These are phyloP conservation scores for Deilephila elpenor DNA, from an alignment of 2,888 invertebrate species.

Conservation along the genomic window DNA sequence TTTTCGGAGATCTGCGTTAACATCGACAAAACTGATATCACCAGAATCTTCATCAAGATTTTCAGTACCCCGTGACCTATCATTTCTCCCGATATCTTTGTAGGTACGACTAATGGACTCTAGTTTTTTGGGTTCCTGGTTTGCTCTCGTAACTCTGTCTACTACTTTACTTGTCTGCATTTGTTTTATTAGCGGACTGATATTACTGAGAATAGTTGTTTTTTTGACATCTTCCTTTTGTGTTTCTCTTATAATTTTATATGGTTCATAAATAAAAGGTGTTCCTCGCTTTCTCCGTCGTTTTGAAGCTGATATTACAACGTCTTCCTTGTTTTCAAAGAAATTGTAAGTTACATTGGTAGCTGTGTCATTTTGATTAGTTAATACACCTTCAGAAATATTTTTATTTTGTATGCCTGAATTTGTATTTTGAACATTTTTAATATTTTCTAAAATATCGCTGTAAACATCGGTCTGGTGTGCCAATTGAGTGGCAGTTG, in stretches of 20 bases:
- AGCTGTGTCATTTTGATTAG: neutral
- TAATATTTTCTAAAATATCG: constrained; percentile 80
- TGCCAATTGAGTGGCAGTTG: constrained; percentile 35
- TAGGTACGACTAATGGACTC: constrained; percentile 58
- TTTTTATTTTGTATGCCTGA: constrained; percentile 26
- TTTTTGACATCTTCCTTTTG: constrained; percentile 73
- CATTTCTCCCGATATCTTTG: constrained; percentile 70
- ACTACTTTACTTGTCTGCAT: constrained; percentile 71
- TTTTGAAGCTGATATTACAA: constrained; percentile 45
- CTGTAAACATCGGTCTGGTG: constrained; percentile 69
- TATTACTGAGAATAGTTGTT: constrained; percentile 68
- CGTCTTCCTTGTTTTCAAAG: constrained; percentile 54
- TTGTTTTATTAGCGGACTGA: constrained; percentile 76
- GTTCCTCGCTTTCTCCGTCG: constrained; percentile 64
- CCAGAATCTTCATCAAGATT: constrained; percentile 44
- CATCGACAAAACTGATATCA: constrained; percentile 62
- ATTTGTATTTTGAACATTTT: constrained; percentile 37
- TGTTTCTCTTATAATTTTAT: constrained; percentile 76
- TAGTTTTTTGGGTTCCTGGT: constrained; percentile 60
- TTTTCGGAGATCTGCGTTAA: constrained; percentile 66
- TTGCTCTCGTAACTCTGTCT: constrained; percentile 61
- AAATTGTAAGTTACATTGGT: constrained; percentile 47
- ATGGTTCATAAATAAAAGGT: constrained; percentile 77
- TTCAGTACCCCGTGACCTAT: constrained; percentile 55
- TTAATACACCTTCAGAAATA: neutral